Evolutionary conservation across 2,797 vertebrate species (phyloP), one percentile per base, ranked within the genome.

Genomic region (Microchirus variegatus): DNA sequence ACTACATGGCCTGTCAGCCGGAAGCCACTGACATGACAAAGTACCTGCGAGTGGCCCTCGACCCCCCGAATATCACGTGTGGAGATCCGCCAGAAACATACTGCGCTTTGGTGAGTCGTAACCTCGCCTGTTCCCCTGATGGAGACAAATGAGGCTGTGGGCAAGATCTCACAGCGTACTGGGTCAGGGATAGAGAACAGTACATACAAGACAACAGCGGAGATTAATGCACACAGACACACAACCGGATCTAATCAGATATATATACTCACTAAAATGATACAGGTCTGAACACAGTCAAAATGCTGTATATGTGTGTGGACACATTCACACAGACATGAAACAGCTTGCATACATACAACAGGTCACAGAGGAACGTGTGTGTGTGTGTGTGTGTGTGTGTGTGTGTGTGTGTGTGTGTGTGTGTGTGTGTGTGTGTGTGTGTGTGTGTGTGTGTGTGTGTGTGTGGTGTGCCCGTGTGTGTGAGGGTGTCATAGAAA

Each of bases 1-100:
- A 99, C 95, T 99, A 99, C 91, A 98, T 97, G 95, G 98, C 98
- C 83, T 99, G 98, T 90, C 97, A 99, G 80, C 98, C 97, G 0
- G 97, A 99, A 94, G 95, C 96, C 70, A 95, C 94, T 42, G 96
- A 98, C 86, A 97, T 99, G 97, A 99, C 96, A 83, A 95, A 96
- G 83, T 98, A 95, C 14, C 94, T 99, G 67, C 95, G 95, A 88
- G 96, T 99, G 90, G 94, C 94, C 74, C 91, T 99, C 73, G 96
- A 99, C 84, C 98, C 98, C 38, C 94, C 96, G 41, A 94, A 98
- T 79, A 95, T 98, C 92, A 99, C 98, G 2, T 99, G 97, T 80
- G 98, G 98, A 89, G 96, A 99, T 89, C 97, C 97, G 60, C 96
- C 97, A 0, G 97, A 99, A 93, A 97, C 94, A 0, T 99, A 96